Conservation (phyloP, 2,113 vertebrate genomes). For the Gobius niger region DNA sequence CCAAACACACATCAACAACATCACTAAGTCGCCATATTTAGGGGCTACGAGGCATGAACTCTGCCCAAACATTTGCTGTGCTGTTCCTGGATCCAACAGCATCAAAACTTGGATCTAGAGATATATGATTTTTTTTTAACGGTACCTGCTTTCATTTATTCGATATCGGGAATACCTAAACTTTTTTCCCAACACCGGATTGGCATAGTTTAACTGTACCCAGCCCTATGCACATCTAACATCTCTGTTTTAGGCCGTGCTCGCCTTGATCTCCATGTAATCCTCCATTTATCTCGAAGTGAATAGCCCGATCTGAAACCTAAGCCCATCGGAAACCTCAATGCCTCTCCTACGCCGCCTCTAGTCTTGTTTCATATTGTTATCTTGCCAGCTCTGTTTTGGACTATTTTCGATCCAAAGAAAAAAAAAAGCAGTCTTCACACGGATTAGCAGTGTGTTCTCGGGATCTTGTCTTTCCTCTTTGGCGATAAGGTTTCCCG, state of each 20-base stretch:
- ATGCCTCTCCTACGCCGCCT: slow-evolving; percentile 3
- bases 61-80: too few species aligned
- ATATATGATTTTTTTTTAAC: too few species aligned
- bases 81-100: too few species aligned
- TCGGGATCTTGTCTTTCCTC: not conserved
- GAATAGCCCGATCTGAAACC: slow-evolving; percentile 1
- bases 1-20: too few species aligned
- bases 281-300: not conserved
- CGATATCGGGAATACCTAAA: too few species aligned
- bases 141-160: too few species aligned
- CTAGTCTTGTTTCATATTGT: slow-evolving; percentile 7
- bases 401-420: not conserved
- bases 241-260: not conserved
- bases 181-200: too few species aligned
- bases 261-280: not conserved
- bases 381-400: slow-evolving; percentile 5
- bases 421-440: not conserved
- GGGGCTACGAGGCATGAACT: too few species aligned
- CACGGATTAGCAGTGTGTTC: slow-evolving; percentile 6
- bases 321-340: slow-evolving; percentile 2
- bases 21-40: too few species aligned
- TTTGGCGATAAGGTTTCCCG: not conserved
- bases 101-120: too few species aligned
- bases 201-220: too few species aligned
- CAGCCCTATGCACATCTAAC: not conserved